phyloP scores from a whole-genome alignment of 1,140 invertebrate species.

The Danaus melanippus region DNA sequence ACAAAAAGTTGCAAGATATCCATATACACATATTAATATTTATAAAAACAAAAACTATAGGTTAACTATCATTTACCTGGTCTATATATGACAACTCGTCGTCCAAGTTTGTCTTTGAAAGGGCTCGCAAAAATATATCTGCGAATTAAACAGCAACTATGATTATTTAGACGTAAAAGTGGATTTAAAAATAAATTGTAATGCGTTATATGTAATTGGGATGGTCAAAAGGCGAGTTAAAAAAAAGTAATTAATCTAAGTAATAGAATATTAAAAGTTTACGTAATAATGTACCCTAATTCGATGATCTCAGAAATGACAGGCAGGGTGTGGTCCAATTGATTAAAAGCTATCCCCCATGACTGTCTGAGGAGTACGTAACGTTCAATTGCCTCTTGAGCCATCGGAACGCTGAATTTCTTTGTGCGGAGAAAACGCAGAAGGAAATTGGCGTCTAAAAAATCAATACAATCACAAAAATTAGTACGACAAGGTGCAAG shows the following conservation, averaged over 20 bases:
- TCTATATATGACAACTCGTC: constrained; percentile 83
- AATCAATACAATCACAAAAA: too few relatives aligned
- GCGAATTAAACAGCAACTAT: constrained; percentile 20
- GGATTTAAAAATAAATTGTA: too few relatives aligned
- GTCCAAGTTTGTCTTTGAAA: constrained; percentile 81
- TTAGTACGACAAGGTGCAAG: too few relatives aligned
- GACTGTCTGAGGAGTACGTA: constrained; percentile 86
- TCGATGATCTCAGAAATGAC: constrained; percentile 80
- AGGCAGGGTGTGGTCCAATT: constrained; percentile 79
- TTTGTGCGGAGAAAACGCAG: constrained; percentile 85
- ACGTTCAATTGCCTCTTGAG: constrained; percentile 85
- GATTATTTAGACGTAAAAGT: background rate
- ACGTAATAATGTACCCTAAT: constrained; percentile 73
- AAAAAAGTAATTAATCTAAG: background rate
- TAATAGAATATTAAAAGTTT: constrained; percentile 9
- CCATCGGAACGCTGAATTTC: constrained; percentile 87
- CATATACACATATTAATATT: too few relatives aligned
- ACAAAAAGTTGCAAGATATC: too few relatives aligned
- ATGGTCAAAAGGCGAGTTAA: background rate
- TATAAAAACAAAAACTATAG: background rate
- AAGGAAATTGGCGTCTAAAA: constrained; percentile 81
- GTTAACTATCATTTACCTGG: constrained; percentile 74
- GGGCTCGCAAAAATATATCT: constrained; percentile 85
- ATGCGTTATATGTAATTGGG: too few relatives aligned
- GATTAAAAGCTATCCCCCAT: constrained; percentile 80